phyloP scores from a whole-genome alignment of 2,888 invertebrate species.

The Caenorhabditis sinica region DNA sequence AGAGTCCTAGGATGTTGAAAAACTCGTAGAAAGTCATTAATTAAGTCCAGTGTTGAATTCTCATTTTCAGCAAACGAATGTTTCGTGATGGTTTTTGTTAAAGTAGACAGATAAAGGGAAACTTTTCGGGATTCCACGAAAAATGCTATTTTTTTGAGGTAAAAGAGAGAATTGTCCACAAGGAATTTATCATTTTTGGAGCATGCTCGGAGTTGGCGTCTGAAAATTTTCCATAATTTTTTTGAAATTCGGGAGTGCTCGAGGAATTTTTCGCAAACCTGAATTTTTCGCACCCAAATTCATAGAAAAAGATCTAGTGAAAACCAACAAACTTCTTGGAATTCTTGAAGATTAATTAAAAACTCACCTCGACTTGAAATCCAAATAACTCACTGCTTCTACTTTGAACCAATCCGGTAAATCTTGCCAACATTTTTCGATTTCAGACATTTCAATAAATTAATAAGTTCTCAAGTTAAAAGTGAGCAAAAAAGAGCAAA shows the following conservation, averaged over 20 bases:
- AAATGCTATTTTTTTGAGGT: constrained; percentile 1
- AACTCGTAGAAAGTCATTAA: not conserved
- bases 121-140: not conserved
- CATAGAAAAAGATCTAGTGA: too few species aligned
- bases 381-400: not conserved
- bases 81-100: not conserved
- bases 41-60: not conserved
- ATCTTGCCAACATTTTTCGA: not conserved
- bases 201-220: not conserved
- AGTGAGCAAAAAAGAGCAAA: not conserved
- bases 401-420: constrained; percentile 1
- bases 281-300: too few species aligned
- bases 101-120: not conserved
- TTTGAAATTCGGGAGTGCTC: not conserved
- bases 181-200: not conserved
- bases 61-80: not conserved
- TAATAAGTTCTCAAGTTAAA: not conserved
- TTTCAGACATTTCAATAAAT: constrained; percentile 1
- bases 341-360: not conserved
- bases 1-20: not conserved
- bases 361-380: constrained; percentile 14
- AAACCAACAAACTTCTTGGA: not conserved
- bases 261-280: too few species aligned
- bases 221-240: not conserved
- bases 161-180: not conserved